Evolutionary conservation across 2,113 vertebrate species (phyloP), one percentile per base, ranked within the genome.

Genomic region (Telmatochromis brachygnathus): DNA sequence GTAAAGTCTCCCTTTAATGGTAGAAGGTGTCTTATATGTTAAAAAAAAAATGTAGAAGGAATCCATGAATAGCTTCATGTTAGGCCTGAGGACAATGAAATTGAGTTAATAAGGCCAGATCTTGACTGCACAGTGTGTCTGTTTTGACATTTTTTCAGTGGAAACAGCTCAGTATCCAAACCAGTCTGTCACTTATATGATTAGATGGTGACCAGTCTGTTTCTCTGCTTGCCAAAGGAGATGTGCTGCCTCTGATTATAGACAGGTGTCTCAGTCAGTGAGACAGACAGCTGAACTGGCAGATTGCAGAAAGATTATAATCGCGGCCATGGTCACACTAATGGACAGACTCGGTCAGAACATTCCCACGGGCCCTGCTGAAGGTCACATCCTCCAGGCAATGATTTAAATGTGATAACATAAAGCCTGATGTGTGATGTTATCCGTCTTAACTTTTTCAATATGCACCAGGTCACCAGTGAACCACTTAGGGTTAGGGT

Each of bases 221-320:
- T 73, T 21, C 65, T n/a, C 30, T 3, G 68, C 47, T 60, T 86
- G 89, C 75, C 88, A 92, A 79, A 79, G 39, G 54, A 73, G 82
- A 93, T 62, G 84, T 42, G 81, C 56, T 28, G 55, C 79, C n/a
- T 49, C 47, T 84, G 45, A 92, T 80, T 82, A 51, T 56, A 84
- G 89, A 81, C 87, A 91, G 92, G 79, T 81, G 86, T 91, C 79
- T 68, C n/a, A 5, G 60, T 85, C 60, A 68, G 77, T 12, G 28
- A 45, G 87, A 89, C 83, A 85, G 93, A 91, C 75, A 35, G 88
- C 33, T 12, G 47, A 79, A 62, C 62, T 82, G 83, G 89, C n/a
- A 77, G 82, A 58, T 15, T 84, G 58, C 58, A 39, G 33, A 58
- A 73, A 90, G 77, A 84, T 77, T 89, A 83, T 82, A 82, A 90